These are phyloP conservation scores for Hoplodrina ambigua DNA, from an alignment of 2,888 invertebrate species.

Conservation along the genomic window DNA sequence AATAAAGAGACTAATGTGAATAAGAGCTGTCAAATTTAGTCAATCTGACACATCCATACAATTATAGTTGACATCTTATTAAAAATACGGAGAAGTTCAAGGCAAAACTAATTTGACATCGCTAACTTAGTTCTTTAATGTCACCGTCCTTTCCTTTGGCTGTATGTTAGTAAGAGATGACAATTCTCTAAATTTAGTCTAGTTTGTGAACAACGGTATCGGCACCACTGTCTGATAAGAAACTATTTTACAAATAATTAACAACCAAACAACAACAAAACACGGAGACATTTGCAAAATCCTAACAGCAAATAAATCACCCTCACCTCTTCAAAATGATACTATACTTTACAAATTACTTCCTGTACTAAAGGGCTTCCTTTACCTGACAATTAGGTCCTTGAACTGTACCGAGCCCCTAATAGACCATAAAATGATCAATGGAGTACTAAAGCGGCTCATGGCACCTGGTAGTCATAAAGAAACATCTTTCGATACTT, in stretches of 20 bases:
- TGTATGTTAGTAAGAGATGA: too few relatives aligned
- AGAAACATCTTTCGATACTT: conserved; percentile 66
- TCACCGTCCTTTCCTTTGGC: too few relatives aligned
- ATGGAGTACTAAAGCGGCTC: conserved; percentile 53
- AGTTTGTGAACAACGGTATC: too few relatives aligned
- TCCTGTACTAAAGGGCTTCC: conserved; percentile 67
- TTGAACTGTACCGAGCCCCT: conserved; percentile 62
- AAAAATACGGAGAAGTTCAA: too few relatives aligned
- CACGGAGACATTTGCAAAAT: background rate
- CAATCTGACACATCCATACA: too few relatives aligned
- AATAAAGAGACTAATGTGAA: too few relatives aligned
- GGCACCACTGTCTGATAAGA: too few relatives aligned
- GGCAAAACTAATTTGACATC: too few relatives aligned
- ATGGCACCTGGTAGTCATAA: conserved; percentile 67
- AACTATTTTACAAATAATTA: background rate
- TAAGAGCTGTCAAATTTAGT: too few relatives aligned
- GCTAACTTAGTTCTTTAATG: too few relatives aligned
- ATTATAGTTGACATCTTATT: too few relatives aligned
- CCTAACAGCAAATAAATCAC: conserved; percentile 47
- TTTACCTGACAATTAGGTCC: conserved; percentile 71
- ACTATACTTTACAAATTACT: conserved; percentile 68
- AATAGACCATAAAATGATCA: conserved; percentile 69
- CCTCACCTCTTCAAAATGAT: conserved; percentile 34
- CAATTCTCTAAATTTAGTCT: too few relatives aligned
- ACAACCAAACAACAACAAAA: background rate